Evolutionary conservation across 2,888 invertebrate species (phyloP), one percentile per base, ranked within the genome.

Genomic region (Callyntrura guangdongensis): DNA sequence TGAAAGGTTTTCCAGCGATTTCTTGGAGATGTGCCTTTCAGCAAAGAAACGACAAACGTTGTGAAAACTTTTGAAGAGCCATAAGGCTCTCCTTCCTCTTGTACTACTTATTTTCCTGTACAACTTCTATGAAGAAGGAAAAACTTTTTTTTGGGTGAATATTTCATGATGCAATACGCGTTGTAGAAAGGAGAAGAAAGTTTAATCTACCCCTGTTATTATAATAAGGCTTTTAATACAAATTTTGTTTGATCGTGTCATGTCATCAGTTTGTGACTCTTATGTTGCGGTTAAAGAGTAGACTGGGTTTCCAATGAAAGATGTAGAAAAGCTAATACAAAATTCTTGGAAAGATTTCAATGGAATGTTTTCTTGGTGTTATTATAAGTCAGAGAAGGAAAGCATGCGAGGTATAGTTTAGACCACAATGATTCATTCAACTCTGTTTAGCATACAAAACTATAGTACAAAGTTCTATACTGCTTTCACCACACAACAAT

Each of bases 291-390:
- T 22, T 69, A n/a, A 22, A 53, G 12, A 22, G 74, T 12, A 77
- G 36, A 36, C 36, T 72, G 47, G 9, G 69, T 36, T n/a, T 77
- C 2, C 14, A 47, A 25, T 36, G 20, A 11, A 45, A 17, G 12
- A n/a, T 0, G 25, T 14, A 53, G 20, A 17, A n/a, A 77, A n/a
- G n/a, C 20, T 47, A 25, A 53, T 12, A 8, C 5, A 47, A 47
- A 72, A 25, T 72, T 77, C 74, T 77, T 77, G 74, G 47, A 77
- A 77, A 8, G 11, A 22, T 77, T 77, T 77, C 74, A 49, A 77
- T 22, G 74, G 74, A 77, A 77, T 17, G 22, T 53, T 53, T 22
- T 22, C 20, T 61, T 36, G 36, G 3, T 36, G 36, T 6, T 6
- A 36, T 36, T 36, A 6, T 36, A 36, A n/a, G 25, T n/a, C n/a